Conservation (phyloP, 2,888 invertebrate genomes). For the Creontiades dilutus region DNA sequence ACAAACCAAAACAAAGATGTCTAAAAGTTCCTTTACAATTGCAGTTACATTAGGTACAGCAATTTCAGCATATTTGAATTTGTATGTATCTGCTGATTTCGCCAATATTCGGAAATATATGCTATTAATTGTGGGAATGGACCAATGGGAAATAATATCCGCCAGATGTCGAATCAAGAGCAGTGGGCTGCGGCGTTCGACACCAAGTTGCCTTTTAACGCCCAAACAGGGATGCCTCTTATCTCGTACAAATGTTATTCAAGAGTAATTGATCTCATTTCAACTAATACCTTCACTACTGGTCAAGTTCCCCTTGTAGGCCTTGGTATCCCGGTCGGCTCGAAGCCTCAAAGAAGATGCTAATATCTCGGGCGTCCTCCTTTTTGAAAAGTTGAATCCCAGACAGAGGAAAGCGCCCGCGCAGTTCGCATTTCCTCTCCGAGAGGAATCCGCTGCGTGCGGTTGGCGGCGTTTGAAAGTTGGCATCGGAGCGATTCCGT, state of each 20-base stretch:
- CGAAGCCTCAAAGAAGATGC: constrained; percentile 12
- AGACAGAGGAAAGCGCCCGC: not conserved
- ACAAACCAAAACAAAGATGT: too few species aligned
- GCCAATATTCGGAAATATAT: too few species aligned
- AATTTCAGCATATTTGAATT: too few species aligned
- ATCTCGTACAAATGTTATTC: constrained; percentile 12
- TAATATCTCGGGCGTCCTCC: constrained; percentile 1
- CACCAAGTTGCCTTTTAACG: not conserved
- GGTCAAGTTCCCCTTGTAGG: constrained; percentile 28
- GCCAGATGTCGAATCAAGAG: too few species aligned
- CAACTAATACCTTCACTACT: constrained; percentile 3
- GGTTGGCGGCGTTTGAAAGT: constrained; percentile 13
- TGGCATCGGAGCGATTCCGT: constrained; percentile 3
- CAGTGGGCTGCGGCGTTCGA: too few species aligned
- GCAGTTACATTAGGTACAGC: too few species aligned
- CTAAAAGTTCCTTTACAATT: too few species aligned
- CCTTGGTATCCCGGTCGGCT: constrained; percentile 15
- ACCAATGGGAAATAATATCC: too few species aligned
- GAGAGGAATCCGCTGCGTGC: not conserved
- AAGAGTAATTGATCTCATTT: constrained; percentile 32
- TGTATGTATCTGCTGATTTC: too few species aligned
- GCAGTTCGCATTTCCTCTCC: not conserved
- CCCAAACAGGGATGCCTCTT: not conserved
- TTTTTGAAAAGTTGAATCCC: constrained; percentile 11
- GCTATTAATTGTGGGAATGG: too few species aligned